phyloP scores from a whole-genome alignment of 2,888 invertebrate species.

The Fragum fragum region DNA sequence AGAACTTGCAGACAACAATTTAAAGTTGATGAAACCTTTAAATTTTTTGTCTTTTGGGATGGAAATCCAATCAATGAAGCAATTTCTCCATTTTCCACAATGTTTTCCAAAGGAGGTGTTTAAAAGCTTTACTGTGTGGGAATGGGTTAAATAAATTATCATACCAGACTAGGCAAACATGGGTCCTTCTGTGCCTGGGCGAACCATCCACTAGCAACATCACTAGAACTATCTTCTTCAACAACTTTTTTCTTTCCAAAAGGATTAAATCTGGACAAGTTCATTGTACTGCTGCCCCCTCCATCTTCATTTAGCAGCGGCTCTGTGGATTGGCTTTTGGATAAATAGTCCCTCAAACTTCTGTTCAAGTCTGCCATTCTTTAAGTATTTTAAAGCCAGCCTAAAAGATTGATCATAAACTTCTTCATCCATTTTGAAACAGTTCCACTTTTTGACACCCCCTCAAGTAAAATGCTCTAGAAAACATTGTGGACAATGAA shows the following conservation, averaged over 20 bases:
- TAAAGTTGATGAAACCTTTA: too few species aligned
- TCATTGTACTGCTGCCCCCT: constrained; percentile 46
- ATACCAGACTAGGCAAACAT: constrained; percentile 84
- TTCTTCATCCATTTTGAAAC: too few species aligned
- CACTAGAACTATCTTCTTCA: constrained; percentile 46
- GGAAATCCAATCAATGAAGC: too few species aligned
- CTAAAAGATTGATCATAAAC: too few species aligned
- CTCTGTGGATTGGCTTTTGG: constrained; percentile 73
- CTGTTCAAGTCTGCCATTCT: constrained; percentile 79
- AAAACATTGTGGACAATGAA: too few species aligned
- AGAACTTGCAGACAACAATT: too few species aligned
- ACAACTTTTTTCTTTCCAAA: constrained; percentile 52
- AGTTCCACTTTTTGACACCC: too few species aligned
- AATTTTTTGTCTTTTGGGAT: too few species aligned
- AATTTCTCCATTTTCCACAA: too few species aligned
- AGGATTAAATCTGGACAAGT: constrained; percentile 66
- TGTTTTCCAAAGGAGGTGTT: too few species aligned
- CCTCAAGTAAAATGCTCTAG: too few species aligned
- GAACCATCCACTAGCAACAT: constrained; percentile 85
- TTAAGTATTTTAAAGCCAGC: constrained; percentile 53
- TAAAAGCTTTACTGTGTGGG: too few species aligned
- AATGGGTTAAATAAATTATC: constrained; percentile 28
- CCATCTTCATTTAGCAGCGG: constrained; percentile 56
- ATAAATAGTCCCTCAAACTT: constrained; percentile 80
- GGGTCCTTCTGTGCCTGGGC: constrained; percentile 85